Conservation (phyloP, 2,888 invertebrate species). For the Oscheius sp. region DNA sequence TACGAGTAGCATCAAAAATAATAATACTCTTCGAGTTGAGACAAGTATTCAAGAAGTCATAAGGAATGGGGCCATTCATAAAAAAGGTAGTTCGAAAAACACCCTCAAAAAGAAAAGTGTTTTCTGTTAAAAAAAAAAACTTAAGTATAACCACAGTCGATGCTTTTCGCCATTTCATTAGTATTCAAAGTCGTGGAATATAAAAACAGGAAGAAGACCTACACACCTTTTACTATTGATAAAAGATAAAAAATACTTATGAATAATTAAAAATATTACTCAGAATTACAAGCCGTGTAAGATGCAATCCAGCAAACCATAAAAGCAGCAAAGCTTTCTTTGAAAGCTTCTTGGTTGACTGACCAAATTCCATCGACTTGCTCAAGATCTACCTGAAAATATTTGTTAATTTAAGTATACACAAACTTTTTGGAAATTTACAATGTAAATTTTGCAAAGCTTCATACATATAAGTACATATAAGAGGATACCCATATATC, state of each 20-base stretch:
- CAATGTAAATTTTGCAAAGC: not conserved
- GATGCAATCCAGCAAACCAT: not conserved
- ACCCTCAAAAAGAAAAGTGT: too few species aligned
- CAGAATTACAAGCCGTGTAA: not conserved
- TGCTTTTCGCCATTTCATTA: too few species aligned
- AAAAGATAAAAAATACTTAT: not conserved
- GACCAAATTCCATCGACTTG: conserved; percentile 1
- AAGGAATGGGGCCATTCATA: too few species aligned
- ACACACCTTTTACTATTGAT: too few species aligned
- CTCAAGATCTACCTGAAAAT: not conserved
- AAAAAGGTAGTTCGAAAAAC: too few species aligned
- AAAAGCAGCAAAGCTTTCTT: conserved; percentile 13
- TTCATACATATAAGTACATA: not conserved
- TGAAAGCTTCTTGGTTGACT: not conserved
- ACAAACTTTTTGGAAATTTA: not conserved
- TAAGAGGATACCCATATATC: not conserved
- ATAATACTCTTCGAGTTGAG: too few species aligned
- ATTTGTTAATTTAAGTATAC: not conserved
- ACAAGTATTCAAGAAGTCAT: too few species aligned
- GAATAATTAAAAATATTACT: not conserved
- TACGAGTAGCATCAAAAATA: too few species aligned
- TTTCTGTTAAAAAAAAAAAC: too few species aligned
- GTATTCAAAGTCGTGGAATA: too few species aligned
- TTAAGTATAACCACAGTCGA: too few species aligned
- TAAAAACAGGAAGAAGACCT: too few species aligned